Conservation (phyloP, 2,113 vertebrate genomes). For the Aldabrachelys gigantea region DNA sequence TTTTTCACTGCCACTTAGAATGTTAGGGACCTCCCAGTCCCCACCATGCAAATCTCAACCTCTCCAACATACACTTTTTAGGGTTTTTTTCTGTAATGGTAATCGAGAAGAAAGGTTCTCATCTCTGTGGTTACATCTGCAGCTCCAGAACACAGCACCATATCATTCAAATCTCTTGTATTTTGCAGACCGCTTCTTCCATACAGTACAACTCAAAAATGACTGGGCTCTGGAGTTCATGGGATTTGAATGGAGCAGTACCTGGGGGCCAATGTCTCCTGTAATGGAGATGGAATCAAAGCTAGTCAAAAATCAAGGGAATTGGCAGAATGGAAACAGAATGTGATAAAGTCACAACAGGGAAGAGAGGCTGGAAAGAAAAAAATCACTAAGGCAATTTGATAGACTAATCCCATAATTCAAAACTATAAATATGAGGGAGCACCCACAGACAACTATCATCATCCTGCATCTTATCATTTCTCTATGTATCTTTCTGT, state of each 20-base stretch:
- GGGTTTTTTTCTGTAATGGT: background rate
- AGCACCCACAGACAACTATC: background rate
- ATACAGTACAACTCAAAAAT: background rate
- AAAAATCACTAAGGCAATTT: background rate
- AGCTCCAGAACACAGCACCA: background rate
- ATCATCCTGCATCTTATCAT: background rate
- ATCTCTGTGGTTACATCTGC: background rate
- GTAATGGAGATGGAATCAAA: rapidly evolving
- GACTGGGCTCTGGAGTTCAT: rapidly evolving
- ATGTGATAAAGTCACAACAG: rapidly evolving
- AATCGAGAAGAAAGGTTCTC: background rate
- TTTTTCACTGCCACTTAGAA: background rate
- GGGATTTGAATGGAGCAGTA: background rate
- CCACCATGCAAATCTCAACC: background rate
- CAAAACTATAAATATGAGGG: background rate
- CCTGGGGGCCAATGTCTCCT: rapidly evolving
- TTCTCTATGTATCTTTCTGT: background rate
- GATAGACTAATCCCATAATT: background rate
- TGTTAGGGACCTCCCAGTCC: background rate
- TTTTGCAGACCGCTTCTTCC: background rate
- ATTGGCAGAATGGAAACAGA: rapidly evolving
- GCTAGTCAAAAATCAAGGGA: background rate
- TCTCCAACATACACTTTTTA: rapidly evolving
- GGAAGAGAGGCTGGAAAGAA: background rate
- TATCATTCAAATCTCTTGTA: background rate